Base-by-base conservation (phyloP, 2,888 invertebrate genomes). In the Synergus laeviventris region DNA sequence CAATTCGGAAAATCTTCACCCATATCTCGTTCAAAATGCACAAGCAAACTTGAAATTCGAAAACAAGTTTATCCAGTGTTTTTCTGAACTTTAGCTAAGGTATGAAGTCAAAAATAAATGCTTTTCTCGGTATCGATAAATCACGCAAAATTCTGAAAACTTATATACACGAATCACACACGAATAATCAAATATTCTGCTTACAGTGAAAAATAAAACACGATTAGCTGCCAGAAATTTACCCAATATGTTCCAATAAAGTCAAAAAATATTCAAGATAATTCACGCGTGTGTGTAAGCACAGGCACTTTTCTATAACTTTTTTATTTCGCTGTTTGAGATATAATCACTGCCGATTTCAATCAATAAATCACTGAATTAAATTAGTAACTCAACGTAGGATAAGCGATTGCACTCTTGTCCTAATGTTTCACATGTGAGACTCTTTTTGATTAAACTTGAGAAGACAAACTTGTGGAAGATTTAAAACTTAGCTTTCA, bases 381-480 rank as follows among this genome's bases (percentile, higher is more conserved):
- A 16, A 66, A 66, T 42, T 21, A 16, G 9, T 49, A 66, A 66
- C 16, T 70, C 45, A 70, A 49, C 45, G 49, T 49, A 24, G 49
- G 12, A 31, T 70, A 70, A 70, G 45, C 45, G 45, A 70, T 70
- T 70, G 70, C 70, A 70, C 70, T 70, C 70, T 49, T 70, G 49
- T 49, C 45, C 16, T 21, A 39, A 64, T 42, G 16, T 42, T 42
- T 21, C 8, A 21, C 66, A 70, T 31, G 49, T 70, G 70, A 45
- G 49, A 70, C 49, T 49, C 70, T 36, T 49, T 49, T 49, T 66
- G 45, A 70, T 49, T 70, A 66, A 21, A 16, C 24, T 66, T 45
- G 70, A 49, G 31, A 70, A 70, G 45, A 70, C 49, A 70, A 70
- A 70, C n/a, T 49, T 70, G 70, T 70, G 70, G 70, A 70, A 70